Evolutionary conservation across 2,113 vertebrate genomes (phyloP).

Genomic region (Zosterops hypoxanthus): DNA sequence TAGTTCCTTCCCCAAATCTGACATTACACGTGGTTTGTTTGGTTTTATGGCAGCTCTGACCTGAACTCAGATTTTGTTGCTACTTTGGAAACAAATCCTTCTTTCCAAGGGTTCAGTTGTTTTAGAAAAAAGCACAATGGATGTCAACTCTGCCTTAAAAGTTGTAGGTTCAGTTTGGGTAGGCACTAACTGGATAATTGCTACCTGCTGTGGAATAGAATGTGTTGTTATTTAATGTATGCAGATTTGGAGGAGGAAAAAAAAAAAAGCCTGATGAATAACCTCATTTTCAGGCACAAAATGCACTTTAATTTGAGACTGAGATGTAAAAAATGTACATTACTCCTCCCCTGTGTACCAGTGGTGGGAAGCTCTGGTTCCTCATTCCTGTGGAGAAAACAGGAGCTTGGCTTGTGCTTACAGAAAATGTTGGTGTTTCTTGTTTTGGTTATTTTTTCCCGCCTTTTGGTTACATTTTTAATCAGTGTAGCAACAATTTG

Average conservation of each 20-base stretch:
- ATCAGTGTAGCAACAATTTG: not conserved
- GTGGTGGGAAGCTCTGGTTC: not conserved
- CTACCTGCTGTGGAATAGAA: not conserved
- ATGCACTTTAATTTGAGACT: not conserved
- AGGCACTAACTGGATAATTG: not conserved
- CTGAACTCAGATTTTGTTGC: not conserved
- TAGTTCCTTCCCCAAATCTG: not conserved
- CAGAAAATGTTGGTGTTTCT: not conserved
- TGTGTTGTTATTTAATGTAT: not conserved
- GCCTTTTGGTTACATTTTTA: not conserved
- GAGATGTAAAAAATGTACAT: not conserved
- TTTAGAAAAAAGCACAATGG: not conserved
- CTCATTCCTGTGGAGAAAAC: not conserved
- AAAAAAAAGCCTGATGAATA: not conserved
- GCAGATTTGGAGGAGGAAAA: not conserved
- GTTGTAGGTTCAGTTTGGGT: not conserved
- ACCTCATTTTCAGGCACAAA: not conserved
- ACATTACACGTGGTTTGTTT: not conserved
- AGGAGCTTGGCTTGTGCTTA: not conserved
- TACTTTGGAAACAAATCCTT: not conserved
- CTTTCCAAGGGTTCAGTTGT: not conserved
- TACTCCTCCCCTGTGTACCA: not conserved
- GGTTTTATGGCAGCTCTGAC: not conserved
- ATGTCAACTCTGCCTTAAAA: not conserved
- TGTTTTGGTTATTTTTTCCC: accelerated